Evolutionary conservation across 2,888 invertebrate species (phyloP).

Genomic region (Caenorhabditis imperialis): DNA sequence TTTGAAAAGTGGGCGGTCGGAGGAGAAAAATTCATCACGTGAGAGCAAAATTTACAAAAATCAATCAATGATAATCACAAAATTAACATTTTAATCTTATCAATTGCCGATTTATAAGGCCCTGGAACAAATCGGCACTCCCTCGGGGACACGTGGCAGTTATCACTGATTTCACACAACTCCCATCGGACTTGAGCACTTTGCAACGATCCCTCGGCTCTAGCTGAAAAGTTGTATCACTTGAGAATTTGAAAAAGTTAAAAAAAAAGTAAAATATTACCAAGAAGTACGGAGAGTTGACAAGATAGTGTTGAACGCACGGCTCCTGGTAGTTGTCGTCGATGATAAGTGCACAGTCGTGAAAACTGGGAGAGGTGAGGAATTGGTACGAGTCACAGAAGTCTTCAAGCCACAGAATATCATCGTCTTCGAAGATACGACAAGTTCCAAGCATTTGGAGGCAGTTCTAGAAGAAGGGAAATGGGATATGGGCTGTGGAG

Average conservation of each 20-base stretch:
- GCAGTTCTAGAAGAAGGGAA: slow-evolving; percentile 31
- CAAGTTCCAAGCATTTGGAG: slow-evolving; percentile 21
- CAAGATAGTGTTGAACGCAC: slow-evolving; percentile 34
- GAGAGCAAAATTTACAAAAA: too few relatives aligned
- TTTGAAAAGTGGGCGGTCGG: too few relatives aligned
- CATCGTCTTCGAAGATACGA: slow-evolving; percentile 29
- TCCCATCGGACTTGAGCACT: slow-evolving; percentile 13
- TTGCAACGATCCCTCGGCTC: background rate
- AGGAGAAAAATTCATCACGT: too few relatives aligned
- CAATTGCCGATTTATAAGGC: slow-evolving; percentile 24
- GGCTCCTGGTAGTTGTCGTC: slow-evolving; percentile 20
- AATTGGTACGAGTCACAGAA: slow-evolving; percentile 34
- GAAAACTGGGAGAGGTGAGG: slow-evolving; percentile 12
- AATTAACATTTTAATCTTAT: slow-evolving; percentile 19
- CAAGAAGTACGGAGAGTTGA: slow-evolving; percentile 37
- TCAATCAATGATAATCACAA: too few relatives aligned
- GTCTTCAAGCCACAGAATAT: slow-evolving; percentile 35
- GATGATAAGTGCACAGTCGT: slow-evolving; percentile 24
- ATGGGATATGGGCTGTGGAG: background rate
- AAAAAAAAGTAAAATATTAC: too few relatives aligned
- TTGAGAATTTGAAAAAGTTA: too few relatives aligned
- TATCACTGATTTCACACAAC: slow-evolving; percentile 17
- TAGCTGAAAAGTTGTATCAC: slow-evolving; percentile 16
- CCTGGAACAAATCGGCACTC: slow-evolving; percentile 1
- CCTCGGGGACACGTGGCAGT: slow-evolving; percentile 14